Conservation (phyloP, 2,113 vertebrate genomes). For the Passer domesticus region DNA sequence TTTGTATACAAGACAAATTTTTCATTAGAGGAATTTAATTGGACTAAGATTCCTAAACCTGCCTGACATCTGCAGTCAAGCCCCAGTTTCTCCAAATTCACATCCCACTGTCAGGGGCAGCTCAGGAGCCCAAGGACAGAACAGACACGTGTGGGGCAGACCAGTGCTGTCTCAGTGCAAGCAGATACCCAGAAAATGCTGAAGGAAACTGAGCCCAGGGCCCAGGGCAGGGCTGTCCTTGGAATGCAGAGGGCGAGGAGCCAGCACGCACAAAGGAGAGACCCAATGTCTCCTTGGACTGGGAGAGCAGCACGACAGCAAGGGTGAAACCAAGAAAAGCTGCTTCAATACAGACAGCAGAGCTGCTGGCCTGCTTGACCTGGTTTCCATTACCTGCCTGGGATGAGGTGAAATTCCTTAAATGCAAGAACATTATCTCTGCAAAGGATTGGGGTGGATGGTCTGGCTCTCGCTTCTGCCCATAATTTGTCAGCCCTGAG, state of each 20-base stretch:
- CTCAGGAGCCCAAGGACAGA: not conserved
- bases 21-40: not conserved
- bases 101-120: not conserved
- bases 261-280: fast-evolving
- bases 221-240: not conserved
- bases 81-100: not conserved
- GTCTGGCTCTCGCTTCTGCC: not conserved
- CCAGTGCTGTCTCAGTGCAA: not conserved
- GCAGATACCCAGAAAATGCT: not conserved
- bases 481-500: not conserved
- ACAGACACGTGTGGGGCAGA: not conserved
- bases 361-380: not conserved
- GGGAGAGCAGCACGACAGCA: not conserved
- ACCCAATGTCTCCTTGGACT: fast-evolving
- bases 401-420: not conserved
- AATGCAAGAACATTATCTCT: not conserved
- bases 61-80: not conserved
- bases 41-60: not conserved
- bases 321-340: not conserved
- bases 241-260: not conserved
- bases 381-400: not conserved
- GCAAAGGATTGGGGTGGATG: not conserved
- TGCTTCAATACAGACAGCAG: not conserved
- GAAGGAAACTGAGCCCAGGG: not conserved
- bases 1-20: not conserved